Percentiles rank a stretch among this genome's conserved stretches.
Evolutionary conservation across 1,140 invertebrate species (phyloP).

Genomic region (Eueides isabella): DNA sequence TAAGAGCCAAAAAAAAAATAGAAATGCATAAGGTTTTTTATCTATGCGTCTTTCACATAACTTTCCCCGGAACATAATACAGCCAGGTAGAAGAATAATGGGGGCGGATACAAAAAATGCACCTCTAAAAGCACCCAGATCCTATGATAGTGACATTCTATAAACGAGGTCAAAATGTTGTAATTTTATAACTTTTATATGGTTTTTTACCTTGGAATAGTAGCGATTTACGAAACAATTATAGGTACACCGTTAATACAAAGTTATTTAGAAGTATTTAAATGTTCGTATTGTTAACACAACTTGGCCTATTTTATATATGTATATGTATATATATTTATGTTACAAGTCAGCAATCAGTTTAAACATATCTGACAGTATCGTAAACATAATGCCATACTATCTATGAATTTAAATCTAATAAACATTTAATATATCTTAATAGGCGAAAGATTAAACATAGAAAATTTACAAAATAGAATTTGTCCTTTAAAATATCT

Average conservation of each 20-base stretch:
- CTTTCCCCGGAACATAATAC: constrained; percentile 69
- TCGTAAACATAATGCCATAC: no score
- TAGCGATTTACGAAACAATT: constrained; percentile 4
- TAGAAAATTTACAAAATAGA: no score
- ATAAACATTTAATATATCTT: no score
- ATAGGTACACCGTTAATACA: not conserved
- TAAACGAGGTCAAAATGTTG: constrained; percentile 59
- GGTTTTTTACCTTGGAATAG: constrained; percentile 20
- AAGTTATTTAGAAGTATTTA: not conserved
- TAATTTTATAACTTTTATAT: constrained; percentile 17
- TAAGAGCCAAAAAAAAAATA: constrained; percentile 54
- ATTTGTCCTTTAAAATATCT: no score
- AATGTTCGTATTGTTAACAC: not conserved
- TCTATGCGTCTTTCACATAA: constrained; percentile 64
- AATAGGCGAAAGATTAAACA: no score
- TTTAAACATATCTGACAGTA: not conserved
- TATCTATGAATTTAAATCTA: no score
- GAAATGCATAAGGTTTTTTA: constrained; percentile 58
- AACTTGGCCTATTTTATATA: not conserved
- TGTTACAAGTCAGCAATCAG: not conserved
- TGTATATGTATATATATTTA: not conserved
- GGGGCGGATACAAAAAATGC: constrained; percentile 56
- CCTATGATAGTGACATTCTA: constrained; percentile 75
- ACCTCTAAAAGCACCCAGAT: constrained; percentile 47
- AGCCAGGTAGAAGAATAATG: constrained; percentile 59